Evolutionary conservation across 2,888 invertebrate genomes (phyloP).

Genomic region (Halictus quadricinctus): DNA sequence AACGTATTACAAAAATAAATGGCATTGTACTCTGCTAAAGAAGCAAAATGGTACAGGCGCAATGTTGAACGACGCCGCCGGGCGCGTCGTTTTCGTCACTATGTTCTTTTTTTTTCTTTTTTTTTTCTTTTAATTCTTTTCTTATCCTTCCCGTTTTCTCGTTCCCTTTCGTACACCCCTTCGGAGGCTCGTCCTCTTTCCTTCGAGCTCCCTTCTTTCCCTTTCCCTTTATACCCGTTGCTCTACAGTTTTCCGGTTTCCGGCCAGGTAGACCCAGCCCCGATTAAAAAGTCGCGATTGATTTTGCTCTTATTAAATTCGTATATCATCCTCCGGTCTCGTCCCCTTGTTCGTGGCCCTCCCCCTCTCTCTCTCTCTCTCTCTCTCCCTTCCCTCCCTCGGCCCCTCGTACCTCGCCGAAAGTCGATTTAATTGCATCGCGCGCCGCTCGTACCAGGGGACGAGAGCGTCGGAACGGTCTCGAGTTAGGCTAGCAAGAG

Average conservation of each 20-base stretch:
- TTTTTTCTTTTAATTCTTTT: background rate
- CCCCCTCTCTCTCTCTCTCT: background rate
- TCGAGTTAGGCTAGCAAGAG: background rate
- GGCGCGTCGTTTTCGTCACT: slow-evolving; percentile 70
- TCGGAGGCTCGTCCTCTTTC: background rate
- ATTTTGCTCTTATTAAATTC: slow-evolving; percentile 49
- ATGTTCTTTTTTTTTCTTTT: background rate
- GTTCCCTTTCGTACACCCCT: too few species aligned
- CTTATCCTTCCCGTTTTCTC: background rate
- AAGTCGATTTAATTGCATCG: slow-evolving; percentile 66
- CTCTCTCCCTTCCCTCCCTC: background rate
- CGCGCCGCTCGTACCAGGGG: slow-evolving; percentile 66
- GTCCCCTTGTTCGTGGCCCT: background rate
- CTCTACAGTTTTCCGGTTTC: background rate
- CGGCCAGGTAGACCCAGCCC: background rate
- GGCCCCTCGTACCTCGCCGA: slow-evolving; percentile 26
- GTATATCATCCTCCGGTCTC: slow-evolving; percentile 29
- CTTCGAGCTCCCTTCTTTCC: background rate
- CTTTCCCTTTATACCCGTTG: background rate
- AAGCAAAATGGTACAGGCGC: slow-evolving; percentile 82
- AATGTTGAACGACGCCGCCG: slow-evolving; percentile 80
- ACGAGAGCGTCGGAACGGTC: slow-evolving; percentile 33
- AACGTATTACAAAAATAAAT: slow-evolving; percentile 82
- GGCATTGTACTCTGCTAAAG: slow-evolving; percentile 82
- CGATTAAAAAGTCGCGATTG: slow-evolving; percentile 44